A percentile compares a stretch with the other conserved stretches of the same genome.
Evolutionary conservation across 2,888 invertebrate genomes (phyloP).

Genomic region (Synanthedon myopaeformis): DNA sequence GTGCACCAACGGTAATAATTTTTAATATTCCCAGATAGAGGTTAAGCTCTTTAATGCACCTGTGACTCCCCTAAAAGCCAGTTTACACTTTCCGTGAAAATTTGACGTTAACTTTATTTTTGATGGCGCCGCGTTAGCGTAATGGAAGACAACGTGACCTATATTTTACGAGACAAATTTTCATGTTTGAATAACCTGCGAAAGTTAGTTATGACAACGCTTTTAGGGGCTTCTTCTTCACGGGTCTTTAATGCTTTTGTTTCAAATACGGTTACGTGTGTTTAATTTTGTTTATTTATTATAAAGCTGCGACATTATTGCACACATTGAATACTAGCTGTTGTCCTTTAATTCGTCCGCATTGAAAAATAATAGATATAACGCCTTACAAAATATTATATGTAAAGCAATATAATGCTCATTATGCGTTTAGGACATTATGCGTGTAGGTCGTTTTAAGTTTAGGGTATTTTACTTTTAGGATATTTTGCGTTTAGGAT

Average conservation of each 20-base stretch:
- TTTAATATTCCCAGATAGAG: constrained; percentile 49
- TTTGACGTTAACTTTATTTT: constrained; percentile 38
- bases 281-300: background rate
- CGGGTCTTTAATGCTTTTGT: background rate
- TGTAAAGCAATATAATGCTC: too few species aligned
- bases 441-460: too few species aligned
- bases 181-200: constrained; percentile 35
- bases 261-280: background rate
- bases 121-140: constrained; percentile 56
- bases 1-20: constrained; percentile 31
- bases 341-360: too few species aligned
- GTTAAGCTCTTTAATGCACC: constrained; percentile 47
- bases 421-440: too few species aligned
- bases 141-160: constrained; percentile 61
- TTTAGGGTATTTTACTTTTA: too few species aligned
- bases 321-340: too few species aligned
- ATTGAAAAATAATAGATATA: too few species aligned
- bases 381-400: too few species aligned
- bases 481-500: too few species aligned
- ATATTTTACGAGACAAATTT: constrained; percentile 58
- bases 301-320: too few species aligned
- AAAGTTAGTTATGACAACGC: constrained; percentile 54
- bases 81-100: constrained; percentile 7
- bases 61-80: constrained; percentile 59
- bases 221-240: constrained; percentile 32